Evolutionary conservation across 2,888 invertebrate species (phyloP), one percentile per base, ranked within the genome.

Genomic region (Dioctria rufipes): DNA sequence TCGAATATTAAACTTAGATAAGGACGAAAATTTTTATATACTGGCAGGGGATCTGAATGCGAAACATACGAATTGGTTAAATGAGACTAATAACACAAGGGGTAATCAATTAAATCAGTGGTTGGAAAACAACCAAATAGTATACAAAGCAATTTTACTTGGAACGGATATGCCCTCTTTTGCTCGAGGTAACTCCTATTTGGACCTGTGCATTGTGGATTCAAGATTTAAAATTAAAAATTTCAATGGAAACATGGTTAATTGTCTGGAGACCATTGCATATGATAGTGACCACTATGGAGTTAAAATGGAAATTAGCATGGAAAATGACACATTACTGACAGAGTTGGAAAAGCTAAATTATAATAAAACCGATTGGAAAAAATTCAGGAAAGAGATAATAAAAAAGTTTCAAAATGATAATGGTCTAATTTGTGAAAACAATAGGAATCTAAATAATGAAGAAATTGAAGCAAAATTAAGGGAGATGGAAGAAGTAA

Each of bases 11-110:
- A n/a, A 81, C 60, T 37, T 81, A n/a, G 11, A 78, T 5, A 58
- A 60, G 5, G n/a, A 37, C 6, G 39, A 58, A 13, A 79, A 73
- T 49, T 73, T 43, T 42, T 78, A 78, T 58, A 13, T 81, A 9
- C 5, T 81, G 37, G 81, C 66, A 9, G 81, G 79, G 5, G 73
- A 81, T 58, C 61, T 79, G 39, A 81, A 79, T 61, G 79, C 81
- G 3, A 54, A 51, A 25, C 81, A 81, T 37, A 58, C 9, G 3
- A 37, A 8, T 2, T 81, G 81, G 79, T 39, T 25, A 40, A 81
- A 81, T 61, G 37, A 49, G 11, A 43, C 5, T 6, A 66, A 61
- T 11, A 81, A 79, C 25, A 25, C 25, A 25, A 25, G 25, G 25
- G 25, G 25, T 25, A 25, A 1, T 2, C 71, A 51, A 13, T 61